Evolutionary conservation across 1,140 invertebrate genomes (phyloP).

Genomic region (Orussus abietinus): DNA sequence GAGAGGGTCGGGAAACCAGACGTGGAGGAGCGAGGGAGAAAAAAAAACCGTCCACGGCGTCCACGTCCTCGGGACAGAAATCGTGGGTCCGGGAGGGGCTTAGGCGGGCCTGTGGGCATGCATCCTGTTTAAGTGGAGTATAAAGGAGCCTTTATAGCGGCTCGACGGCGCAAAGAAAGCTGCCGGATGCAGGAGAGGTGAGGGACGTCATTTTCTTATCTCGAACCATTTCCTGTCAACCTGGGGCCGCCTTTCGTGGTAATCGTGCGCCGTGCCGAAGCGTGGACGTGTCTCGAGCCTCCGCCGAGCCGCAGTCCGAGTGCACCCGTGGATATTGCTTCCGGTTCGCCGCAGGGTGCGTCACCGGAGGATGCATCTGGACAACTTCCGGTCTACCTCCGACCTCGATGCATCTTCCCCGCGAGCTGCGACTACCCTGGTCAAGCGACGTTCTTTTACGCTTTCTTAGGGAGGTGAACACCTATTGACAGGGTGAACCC

Average conservation of each 20-base stretch:
- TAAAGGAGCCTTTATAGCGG: constrained; percentile 20
- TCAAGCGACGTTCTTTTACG: too few relatives aligned
- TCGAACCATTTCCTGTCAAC: constrained; percentile 44
- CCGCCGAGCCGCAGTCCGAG: too few relatives aligned
- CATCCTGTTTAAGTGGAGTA: constrained; percentile 19
- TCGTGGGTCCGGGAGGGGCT: too few relatives aligned
- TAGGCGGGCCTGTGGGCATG: too few relatives aligned
- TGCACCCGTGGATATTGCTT: constrained; percentile 15
- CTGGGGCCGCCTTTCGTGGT: constrained; percentile 28
- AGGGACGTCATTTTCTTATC: constrained; percentile 40
- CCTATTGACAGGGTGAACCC: too few relatives aligned
- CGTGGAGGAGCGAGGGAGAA: too few relatives aligned
- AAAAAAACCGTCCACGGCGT: too few relatives aligned
- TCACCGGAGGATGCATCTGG: background rate
- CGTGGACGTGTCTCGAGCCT: background rate
- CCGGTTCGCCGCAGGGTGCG: constrained; percentile 12
- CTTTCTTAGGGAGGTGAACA: too few relatives aligned
- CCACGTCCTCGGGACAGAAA: too few relatives aligned
- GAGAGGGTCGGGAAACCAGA: too few relatives aligned
- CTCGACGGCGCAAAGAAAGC: constrained; percentile 16
- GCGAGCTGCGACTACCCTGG: too few relatives aligned
- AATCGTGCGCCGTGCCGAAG: constrained; percentile 15
- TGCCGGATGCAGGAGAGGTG: constrained; percentile 19
- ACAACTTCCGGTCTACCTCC: background rate
- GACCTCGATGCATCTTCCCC: too few relatives aligned